phyloP scores from a whole-genome alignment of 2,888 invertebrate species.

The Lasioglossum oenotherae region DNA sequence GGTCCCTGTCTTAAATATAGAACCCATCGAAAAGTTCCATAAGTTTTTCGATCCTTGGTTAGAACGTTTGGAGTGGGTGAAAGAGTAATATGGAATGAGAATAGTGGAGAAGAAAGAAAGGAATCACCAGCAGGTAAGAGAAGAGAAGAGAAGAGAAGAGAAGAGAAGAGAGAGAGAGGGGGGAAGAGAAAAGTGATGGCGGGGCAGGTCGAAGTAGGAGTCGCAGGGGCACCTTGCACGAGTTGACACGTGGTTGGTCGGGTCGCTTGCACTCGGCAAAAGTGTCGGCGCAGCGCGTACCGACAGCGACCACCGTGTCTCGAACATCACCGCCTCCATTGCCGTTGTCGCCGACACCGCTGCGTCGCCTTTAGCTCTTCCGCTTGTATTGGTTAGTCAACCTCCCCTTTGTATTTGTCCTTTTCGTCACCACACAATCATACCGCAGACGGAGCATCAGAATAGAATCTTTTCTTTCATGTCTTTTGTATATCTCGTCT shows the following conservation, averaged over 20 bases:
- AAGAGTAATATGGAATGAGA: conserved; percentile 22
- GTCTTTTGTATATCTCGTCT: neutral
- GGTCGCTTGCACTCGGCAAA: conserved; percentile 78
- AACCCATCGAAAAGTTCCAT: neutral
- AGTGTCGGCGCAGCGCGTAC: conserved; percentile 80
- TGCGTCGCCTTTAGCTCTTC: conserved; percentile 56
- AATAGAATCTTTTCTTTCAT: conserved; percentile 1
- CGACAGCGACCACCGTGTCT: conserved; percentile 81
- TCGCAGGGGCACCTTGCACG: conserved; percentile 70
- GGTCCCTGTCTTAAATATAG: neutral
- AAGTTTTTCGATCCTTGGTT: neutral
- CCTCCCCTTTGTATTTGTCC: conserved; percentile 43
- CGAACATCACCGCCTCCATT: conserved; percentile 55
- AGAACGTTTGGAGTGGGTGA: neutral
- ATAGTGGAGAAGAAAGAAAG: conserved; percentile 15
- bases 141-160: conserved; percentile 9
- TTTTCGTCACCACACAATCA: conserved; percentile 47
- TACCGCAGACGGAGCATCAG: conserved; percentile 17
- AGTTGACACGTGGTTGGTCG: conserved; percentile 81
- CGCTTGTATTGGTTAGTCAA: conserved; percentile 60
- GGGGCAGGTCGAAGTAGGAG: conserved; percentile 52
- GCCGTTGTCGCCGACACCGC: conserved; percentile 42
- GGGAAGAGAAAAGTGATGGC: conserved; percentile 18
- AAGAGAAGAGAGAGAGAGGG: conserved; percentile 6
- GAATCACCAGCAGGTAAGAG: neutral